A percentile compares a stretch with the other conserved stretches of the same genome.
phyloP scores from a whole-genome alignment of 1,140 invertebrate genomes.

The Trypoxylus dichotomus region DNA sequence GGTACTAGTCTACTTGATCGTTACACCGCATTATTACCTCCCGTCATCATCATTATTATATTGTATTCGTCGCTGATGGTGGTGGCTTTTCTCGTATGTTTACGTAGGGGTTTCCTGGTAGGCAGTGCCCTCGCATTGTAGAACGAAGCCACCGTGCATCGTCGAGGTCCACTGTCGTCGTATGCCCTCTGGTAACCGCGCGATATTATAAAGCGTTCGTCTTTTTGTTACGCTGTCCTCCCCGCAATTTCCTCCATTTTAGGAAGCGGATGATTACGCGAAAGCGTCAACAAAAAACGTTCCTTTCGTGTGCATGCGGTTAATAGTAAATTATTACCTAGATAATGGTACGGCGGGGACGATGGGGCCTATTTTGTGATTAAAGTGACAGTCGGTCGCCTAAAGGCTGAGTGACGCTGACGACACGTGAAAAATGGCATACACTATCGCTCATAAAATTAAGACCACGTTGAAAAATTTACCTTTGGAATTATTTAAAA shows the following conservation, averaged over 20 bases:
- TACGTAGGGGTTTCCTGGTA: constrained; percentile 8
- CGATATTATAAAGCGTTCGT: not conserved
- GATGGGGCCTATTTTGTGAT: not conserved
- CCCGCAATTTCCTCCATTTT: not conserved
- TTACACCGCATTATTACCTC: constrained; percentile 16
- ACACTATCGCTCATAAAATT: no score
- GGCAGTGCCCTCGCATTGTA: not conserved
- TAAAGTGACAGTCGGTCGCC: not conserved
- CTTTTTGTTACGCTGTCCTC: not conserved
- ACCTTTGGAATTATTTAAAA: no score
- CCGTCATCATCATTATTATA: constrained; percentile 12
- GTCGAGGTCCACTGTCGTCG: not conserved
- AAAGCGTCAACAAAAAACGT: not conserved
- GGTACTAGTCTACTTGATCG: not conserved
- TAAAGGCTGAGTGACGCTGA: not conserved
- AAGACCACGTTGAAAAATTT: no score
- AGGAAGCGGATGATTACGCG: not conserved
- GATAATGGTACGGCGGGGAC: not conserved
- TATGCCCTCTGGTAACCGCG: not conserved
- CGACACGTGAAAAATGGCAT: not conserved
- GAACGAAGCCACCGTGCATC: not conserved
- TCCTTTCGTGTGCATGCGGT: not conserved
- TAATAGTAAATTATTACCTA: not conserved
- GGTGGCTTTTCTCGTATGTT: no score
- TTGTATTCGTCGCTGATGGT: not conserved